Evolutionary conservation across 2,797 vertebrate species (phyloP).

Genomic region (Scolopax rusticola): DNA sequence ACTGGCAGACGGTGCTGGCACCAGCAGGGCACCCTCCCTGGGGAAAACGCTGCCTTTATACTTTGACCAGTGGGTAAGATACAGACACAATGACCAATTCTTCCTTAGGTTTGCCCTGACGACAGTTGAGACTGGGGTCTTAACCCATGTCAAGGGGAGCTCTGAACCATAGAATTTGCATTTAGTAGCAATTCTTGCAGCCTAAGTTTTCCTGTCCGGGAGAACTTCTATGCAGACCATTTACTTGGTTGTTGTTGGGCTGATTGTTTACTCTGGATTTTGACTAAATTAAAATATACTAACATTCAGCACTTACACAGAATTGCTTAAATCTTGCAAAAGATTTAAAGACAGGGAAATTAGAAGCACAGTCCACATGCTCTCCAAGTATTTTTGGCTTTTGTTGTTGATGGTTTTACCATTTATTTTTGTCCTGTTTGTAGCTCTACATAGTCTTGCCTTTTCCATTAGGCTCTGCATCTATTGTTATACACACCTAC

Average conservation of each 20-base stretch:
- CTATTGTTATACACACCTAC: not conserved
- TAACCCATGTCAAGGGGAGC: not conserved
- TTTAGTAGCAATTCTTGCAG: not conserved
- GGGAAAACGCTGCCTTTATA: not conserved
- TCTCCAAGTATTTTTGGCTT: not conserved
- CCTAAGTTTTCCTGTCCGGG: not conserved
- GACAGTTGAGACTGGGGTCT: not conserved
- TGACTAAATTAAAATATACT: not conserved
- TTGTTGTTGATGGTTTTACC: not conserved
- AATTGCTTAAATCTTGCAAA: not conserved
- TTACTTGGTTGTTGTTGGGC: not conserved
- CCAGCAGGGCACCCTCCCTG: not conserved
- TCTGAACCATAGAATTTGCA: not conserved
- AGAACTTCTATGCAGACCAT: not conserved
- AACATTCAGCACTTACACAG: not conserved
- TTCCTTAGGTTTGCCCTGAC: not conserved
- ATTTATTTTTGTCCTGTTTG: not conserved
- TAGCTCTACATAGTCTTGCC: not conserved
- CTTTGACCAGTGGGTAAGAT: not conserved
- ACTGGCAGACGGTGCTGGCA: not conserved
- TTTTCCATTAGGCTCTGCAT: not conserved
- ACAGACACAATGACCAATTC: not conserved
- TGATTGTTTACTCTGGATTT: not conserved
- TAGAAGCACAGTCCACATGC: not conserved
- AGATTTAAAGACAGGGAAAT: not conserved